Base-by-base conservation (phyloP, 2,113 vertebrate species). In the Macrotis lagotis region DNA sequence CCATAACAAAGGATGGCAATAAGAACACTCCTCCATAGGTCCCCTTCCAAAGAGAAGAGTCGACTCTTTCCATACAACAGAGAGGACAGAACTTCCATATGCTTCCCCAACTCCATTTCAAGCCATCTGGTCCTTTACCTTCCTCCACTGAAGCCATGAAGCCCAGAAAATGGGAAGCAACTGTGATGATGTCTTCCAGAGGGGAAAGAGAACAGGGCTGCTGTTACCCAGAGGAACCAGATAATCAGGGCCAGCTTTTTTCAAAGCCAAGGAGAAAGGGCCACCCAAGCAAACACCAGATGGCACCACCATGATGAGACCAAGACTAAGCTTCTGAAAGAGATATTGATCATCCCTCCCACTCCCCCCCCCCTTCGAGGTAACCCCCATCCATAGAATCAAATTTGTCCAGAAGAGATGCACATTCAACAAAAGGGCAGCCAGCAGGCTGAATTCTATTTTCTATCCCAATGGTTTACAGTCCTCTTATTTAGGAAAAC, bases 221-320 rank as follows among this genome's bases (percentile, higher is more conserved):
- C 66, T 44, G n/a, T 44, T 22, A 83, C 3, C 0, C 3, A 51
- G 11, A 49, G 88, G 52, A 88, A 52, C 28, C 10, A 47, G 25
- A 50, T 6, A 5, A 19, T 50, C 0, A 0, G 74, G 26, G 37
- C 66, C 55, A 50, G 66, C 55, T 47, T 8, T 1, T 11, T 25
- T 26, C 94, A 95, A 74, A 90, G 93, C n/a, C 49, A 59, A 26
- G 94, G 91, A 52, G 91, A 49, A 53, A 12, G 49, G 92, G 94
- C 91, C 93, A 83, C 94, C 92, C 92, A 55, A n/a, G n/a, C 0
- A 25, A 24, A n/a, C n/a, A n/a, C n/a, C n/a, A n/a, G n/a, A 25
- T 52, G 89, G 74, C 7, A 0, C 26, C 11, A 12, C 55, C 12
- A 12, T 3, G 11, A 10, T 3, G 53, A 59, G 53, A 55, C 53